phyloP scores from a whole-genome alignment of 2,113 vertebrate genomes.

The Corvus hawaiiensis region DNA sequence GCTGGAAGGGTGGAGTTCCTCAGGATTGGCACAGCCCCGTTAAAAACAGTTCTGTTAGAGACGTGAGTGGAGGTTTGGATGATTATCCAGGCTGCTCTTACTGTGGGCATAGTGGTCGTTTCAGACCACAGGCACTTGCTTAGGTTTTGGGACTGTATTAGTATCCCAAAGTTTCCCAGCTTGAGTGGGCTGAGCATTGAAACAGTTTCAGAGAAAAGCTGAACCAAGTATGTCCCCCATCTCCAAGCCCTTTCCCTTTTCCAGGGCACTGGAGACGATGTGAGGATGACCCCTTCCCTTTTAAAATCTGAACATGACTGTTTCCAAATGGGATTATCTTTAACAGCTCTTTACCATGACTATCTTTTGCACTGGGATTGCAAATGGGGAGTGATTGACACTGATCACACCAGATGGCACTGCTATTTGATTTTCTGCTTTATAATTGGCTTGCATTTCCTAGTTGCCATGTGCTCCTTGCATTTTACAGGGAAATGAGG shows the following conservation, averaged over 20 bases:
- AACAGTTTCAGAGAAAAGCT: background rate
- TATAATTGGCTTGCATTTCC: background rate
- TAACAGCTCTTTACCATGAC: background rate
- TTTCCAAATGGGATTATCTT: background rate
- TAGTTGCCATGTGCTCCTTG: background rate
- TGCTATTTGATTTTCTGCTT: background rate
- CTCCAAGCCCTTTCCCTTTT: background rate
- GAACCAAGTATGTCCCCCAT: background rate
- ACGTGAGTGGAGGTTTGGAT: background rate
- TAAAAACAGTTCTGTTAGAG: background rate
- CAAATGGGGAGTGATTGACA: background rate
- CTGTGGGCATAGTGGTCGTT: background rate
- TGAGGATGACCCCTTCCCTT: background rate
- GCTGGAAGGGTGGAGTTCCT: background rate
- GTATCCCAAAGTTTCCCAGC: background rate
- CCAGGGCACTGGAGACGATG: background rate
- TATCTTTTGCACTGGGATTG: background rate
- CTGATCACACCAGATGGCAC: background rate
- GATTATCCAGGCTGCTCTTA: background rate
- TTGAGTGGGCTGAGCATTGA: background rate
- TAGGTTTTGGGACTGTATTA: background rate
- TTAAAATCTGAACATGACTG: background rate
- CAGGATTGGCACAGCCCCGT: background rate
- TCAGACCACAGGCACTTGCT: accelerated
- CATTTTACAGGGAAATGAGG: background rate